Percentiles rank a stretch among this genome's conserved stretches.
Evolutionary conservation across 2,113 vertebrate species (phyloP).

Genomic region (Oceanodroma tethys): DNA sequence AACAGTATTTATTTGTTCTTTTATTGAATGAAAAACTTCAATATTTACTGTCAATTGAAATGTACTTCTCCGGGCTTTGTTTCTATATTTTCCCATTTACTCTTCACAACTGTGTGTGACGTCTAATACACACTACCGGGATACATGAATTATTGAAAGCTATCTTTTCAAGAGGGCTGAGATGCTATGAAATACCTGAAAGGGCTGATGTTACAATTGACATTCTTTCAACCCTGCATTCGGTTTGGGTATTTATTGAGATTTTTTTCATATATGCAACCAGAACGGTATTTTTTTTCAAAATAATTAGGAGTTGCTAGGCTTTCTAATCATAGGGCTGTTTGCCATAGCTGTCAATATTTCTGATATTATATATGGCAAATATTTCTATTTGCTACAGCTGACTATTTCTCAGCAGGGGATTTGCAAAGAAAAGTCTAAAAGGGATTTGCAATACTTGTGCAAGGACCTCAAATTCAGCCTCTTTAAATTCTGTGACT

Average conservation of each 20-base stretch:
- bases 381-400: not conserved
- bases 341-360: not conserved
- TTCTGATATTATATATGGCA: not conserved
- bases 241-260: not conserved
- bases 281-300: not conserved
- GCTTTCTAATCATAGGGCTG: not conserved
- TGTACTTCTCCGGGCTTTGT: not conserved
- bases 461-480: not conserved
- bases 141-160: not conserved
- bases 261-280: not conserved
- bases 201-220: not conserved
- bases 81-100: not conserved
- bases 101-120: not conserved
- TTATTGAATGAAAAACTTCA: not conserved
- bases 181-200: not conserved
- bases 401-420: not conserved
- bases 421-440: not conserved
- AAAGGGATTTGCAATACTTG: not conserved
- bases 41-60: not conserved
- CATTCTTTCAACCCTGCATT: not conserved
- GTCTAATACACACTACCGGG: not conserved
- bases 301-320: not conserved
- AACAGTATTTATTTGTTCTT: not conserved
- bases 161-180: not conserved
- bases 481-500: not conserved